These are phyloP conservation scores for Tortrix viridana DNA, from an alignment of 2,888 invertebrate species.

Conservation along the genomic window DNA sequence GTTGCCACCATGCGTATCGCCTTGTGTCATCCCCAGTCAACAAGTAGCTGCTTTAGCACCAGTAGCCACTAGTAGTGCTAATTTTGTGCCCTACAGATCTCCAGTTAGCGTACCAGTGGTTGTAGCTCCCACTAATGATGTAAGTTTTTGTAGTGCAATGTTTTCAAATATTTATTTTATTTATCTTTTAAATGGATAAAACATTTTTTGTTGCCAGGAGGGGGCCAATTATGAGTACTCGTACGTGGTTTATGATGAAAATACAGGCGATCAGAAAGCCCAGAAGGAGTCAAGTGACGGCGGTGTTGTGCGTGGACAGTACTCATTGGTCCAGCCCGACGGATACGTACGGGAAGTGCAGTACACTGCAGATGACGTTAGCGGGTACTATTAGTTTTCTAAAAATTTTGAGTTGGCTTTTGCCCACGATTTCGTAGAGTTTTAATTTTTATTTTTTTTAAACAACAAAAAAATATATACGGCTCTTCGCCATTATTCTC, in stretches of 20 bases:
- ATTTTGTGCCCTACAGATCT: conserved; percentile 59
- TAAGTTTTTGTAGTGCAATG: conserved; percentile 47
- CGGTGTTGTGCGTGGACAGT: conserved; percentile 78
- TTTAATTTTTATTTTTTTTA: too few species aligned
- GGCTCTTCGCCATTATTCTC: too few species aligned
- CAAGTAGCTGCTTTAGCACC: conserved; percentile 52
- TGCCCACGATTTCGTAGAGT: too few species aligned
- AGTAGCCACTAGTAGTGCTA: conserved; percentile 52
- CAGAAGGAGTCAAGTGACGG: conserved; percentile 82
- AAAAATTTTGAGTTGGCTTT: not conserved
- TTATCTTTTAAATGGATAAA: not conserved
- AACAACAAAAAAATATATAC: too few species aligned
- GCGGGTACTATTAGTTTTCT: conserved; percentile 62
- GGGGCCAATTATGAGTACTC: conserved; percentile 71
- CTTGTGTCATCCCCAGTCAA: conserved; percentile 62
- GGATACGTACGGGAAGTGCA: conserved; percentile 80
- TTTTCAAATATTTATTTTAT: too few species aligned
- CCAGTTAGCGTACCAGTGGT: conserved; percentile 58
- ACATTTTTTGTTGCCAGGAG: conserved; percentile 49
- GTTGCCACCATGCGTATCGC: conserved; percentile 62
- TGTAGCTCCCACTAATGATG: conserved; percentile 56
- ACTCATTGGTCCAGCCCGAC: conserved; percentile 82
- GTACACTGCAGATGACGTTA: conserved; percentile 80
- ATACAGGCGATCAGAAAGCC: conserved; percentile 81
- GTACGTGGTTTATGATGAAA: conserved; percentile 81